Evolutionary conservation across 2,113 vertebrate species (phyloP), one percentile per base, ranked within the genome.

Genomic region (Glareola pratincola): DNA sequence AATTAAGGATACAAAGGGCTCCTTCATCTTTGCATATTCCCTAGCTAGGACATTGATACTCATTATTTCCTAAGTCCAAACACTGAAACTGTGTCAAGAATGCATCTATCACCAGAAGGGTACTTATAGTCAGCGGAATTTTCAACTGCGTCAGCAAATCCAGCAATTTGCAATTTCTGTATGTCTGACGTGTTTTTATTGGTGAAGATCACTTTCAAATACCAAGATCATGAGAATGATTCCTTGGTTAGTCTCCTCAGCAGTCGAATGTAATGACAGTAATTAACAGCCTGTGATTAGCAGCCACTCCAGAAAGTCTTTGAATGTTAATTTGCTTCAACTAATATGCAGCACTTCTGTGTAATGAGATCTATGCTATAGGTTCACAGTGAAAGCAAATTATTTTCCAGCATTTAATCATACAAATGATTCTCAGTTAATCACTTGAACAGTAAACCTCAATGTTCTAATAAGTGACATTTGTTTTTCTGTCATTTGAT

Each of bases 31-130:
- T 99, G 99, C 99, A 99, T 99, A 99, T 99, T 99, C 98, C 98
- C 98, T 96, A 98, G 98, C 98, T 98, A 99, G 99, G 99, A 99
- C 99, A 99, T 99, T 99, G 99, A 99, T 99, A 99, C 99, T 99
- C 99, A 99, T 99, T 99, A 99, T 99, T 99, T 99, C 98, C 98
- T 98, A 98, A 99, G 99, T 99, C 99, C 98, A 99, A 99, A 99
- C 99, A 99, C 99, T 99, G 99, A 99, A 99, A 99, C 99, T 99
- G 98, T 99, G 99, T 99, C 99, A 99, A 99, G 99, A 99, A 99
- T 98, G 98, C 99, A 99, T 99, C 99, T 99, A 99, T 99, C 99
- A 99, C 98, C 90, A 85, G 96, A 96, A 93, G 97, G 97, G 97
- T 97, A 96, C 98, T 98, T 98, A 97, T 79, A 98, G 98, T 98